Evolutionary conservation across 2,113 vertebrate species (phyloP), one percentile per base, ranked within the genome.

Genomic region (Pimephales promelas): DNA sequence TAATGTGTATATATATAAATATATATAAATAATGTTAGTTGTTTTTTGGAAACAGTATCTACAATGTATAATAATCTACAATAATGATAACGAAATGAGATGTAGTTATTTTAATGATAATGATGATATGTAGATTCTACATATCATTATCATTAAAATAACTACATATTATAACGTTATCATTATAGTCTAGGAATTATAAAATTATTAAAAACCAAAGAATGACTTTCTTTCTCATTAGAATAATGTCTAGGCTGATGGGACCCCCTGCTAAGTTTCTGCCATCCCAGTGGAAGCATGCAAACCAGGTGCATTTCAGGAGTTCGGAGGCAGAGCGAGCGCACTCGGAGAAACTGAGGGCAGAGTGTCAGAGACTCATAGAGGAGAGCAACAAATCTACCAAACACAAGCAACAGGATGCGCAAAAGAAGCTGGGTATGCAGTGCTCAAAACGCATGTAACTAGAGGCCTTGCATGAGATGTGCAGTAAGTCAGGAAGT

Each of bases 371-470:
- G 86, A 92, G 94, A 85, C 91, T 98, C 80, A 92, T 97, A 59
- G 89, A 93, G 6, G 96, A 98, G 79, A 93, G 92, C 24, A 93
- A 95, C 83, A 96, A 93, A 88, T 87, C 90, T 9, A 94, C 95
- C n/a, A 94, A 85, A 86, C 94, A 89, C 86, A 93, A 95, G 70
- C 96, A 94, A 79, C 93, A 92, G 0, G 94, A 96, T 26, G 94
- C 94, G 84, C 95, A 91, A 87, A 96, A 95, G 87, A 95, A 90
- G 80, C 92, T 98, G 40, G 96, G 98, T 99, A 92, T 83, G 73
- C 52, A 31, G n/a, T 13, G 10, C 6, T 4, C 2, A 36, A 28
- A 45, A 70, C 5, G 11, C 47, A 11, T 20, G 40, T 64, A 20
- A 28, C 40, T 43, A 22, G 75, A 26, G 11, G 20, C 28, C 64